A percentile compares a stretch with the other conserved stretches of the same genome.
These are phyloP conservation scores for Chaetodon trifasciatus DNA, from an alignment of 2,797 vertebrate genomes.

Conservation along the genomic window DNA sequence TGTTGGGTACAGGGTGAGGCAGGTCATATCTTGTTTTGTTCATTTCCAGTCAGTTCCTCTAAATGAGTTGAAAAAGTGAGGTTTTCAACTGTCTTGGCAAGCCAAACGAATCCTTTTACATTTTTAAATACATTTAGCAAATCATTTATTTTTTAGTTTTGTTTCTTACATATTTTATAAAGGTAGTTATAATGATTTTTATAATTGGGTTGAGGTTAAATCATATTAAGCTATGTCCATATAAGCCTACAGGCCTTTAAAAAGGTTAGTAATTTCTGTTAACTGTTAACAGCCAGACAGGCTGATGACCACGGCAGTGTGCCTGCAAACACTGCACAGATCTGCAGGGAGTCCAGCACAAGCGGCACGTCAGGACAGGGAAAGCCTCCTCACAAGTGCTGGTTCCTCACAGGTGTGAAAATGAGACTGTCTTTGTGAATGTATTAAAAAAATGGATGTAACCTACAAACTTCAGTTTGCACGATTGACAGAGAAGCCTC, in stretches of 20 bases:
- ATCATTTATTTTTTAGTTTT: slow-evolving; percentile 1
- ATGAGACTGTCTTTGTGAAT: slow-evolving; percentile 10
- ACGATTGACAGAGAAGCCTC: background rate
- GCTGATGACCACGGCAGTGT: background rate
- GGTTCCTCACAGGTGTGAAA: background rate
- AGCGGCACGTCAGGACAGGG: background rate
- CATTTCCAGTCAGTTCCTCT: background rate
- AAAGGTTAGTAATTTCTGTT: background rate
- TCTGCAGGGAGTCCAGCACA: background rate
- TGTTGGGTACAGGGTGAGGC: background rate
- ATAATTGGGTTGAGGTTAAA: slow-evolving; percentile 7
- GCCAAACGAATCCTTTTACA: background rate
- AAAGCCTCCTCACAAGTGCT: background rate
- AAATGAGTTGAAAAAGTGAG: background rate
- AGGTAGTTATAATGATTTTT: background rate
- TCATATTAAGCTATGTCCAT: background rate
- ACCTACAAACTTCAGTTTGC: slow-evolving; percentile 11
- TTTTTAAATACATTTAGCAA: slow-evolving; percentile 6
- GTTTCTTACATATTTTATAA: slow-evolving; percentile 14
- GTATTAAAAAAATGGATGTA: slow-evolving; percentile 10
- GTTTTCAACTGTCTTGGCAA: slow-evolving; percentile 5
- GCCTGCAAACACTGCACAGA: background rate
- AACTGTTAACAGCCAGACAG: background rate
- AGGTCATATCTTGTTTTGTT: background rate
- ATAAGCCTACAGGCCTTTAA: background rate